Conservation (phyloP, 2,113 vertebrate species). For the Sander lucioperca region DNA sequence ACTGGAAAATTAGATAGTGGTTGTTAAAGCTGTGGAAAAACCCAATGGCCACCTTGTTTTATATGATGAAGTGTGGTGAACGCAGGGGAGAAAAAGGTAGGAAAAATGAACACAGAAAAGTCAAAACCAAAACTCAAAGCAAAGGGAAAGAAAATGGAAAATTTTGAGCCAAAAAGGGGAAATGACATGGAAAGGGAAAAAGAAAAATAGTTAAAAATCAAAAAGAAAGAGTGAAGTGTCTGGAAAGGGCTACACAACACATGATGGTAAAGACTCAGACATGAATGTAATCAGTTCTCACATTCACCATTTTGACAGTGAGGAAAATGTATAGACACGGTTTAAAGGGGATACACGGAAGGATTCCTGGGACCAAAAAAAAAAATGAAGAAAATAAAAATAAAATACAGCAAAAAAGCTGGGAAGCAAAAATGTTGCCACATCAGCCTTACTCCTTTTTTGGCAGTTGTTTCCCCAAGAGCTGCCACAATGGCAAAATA, state of each 20-base stretch:
- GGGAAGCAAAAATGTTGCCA: constrained; percentile 70
- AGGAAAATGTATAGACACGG: constrained; percentile 61
- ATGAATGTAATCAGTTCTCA: constrained; percentile 62
- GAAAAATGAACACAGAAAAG: constrained; percentile 63
- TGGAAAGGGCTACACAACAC: constrained; percentile 60
- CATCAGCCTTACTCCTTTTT: constrained; percentile 86
- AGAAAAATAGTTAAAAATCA: constrained; percentile 52
- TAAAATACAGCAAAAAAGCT: constrained; percentile 58
- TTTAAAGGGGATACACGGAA: constrained; percentile 61
- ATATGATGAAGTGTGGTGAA: constrained; percentile 58
- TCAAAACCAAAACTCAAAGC: constrained; percentile 66
- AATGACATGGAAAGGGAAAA: constrained; percentile 18
- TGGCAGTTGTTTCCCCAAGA: constrained; percentile 91
- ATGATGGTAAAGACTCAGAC: constrained; percentile 62
- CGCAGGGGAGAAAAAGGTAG: constrained; percentile 38
- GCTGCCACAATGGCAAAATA: constrained; percentile 98
- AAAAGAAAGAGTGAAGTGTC: constrained; percentile 64
- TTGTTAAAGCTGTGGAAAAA: constrained; percentile 65
- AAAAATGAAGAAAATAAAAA: constrained; percentile 53
- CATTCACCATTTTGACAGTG: constrained; percentile 60
- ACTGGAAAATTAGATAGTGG: constrained; percentile 58
- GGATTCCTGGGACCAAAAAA: constrained; percentile 59
- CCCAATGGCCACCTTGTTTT: constrained; percentile 49
- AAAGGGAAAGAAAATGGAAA: constrained; percentile 51
- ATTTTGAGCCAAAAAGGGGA: constrained; percentile 26